These are phyloP conservation scores for Chalcosyrphus nemorum DNA, from an alignment of 2,888 invertebrate species.

Conservation along the genomic window DNA sequence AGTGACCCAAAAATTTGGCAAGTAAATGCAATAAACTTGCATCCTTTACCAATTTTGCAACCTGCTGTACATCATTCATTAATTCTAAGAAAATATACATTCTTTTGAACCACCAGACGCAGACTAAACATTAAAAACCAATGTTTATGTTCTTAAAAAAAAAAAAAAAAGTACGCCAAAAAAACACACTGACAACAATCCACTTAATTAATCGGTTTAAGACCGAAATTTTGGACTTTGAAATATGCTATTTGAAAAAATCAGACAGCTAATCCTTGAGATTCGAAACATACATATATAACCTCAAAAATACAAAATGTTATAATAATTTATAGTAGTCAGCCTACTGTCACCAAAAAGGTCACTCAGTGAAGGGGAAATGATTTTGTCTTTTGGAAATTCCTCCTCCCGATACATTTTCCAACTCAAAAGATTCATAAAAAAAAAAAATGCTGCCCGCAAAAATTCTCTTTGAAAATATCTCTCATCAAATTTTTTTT, in stretches of 20 bases:
- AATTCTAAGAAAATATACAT: not conserved
- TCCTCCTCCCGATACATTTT: not conserved
- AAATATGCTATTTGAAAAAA: not conserved
- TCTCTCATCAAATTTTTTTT: conserved; percentile 5
- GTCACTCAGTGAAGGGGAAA: not conserved
- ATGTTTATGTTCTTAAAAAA: not conserved
- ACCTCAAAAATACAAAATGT: not conserved
- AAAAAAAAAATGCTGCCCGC: not conserved
- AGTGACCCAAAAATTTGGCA: not conserved
- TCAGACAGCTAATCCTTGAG: conserved; percentile 12
- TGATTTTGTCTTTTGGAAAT: not conserved
- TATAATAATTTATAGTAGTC: not conserved
- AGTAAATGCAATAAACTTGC: not conserved
- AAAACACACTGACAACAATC: conserved; percentile 9
- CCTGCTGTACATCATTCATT: not conserved
- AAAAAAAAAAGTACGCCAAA: not conserved
- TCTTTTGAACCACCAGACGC: not conserved
- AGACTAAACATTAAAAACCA: not conserved
- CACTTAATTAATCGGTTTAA: not conserved
- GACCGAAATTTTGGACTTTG: not conserved
- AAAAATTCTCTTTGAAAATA: not conserved
- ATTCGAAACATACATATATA: not conserved
- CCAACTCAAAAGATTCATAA: not conserved
- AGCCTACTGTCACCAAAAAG: not conserved
- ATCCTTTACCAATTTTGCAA: not conserved